phyloP scores from a whole-genome alignment of 2,888 invertebrate species.

The Eurois occulta region DNA sequence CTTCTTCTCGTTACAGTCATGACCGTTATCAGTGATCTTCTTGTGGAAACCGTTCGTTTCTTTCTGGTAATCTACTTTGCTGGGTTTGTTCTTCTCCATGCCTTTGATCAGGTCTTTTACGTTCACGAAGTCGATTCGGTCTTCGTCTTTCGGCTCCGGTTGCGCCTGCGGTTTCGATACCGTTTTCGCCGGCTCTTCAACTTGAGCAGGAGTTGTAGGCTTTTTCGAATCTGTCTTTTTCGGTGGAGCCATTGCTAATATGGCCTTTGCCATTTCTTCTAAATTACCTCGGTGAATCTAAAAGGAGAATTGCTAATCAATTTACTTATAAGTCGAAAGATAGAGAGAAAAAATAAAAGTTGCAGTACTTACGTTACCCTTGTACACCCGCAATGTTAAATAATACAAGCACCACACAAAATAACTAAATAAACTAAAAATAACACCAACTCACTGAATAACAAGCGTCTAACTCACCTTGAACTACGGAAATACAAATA shows the following conservation, averaged over 20 bases:
- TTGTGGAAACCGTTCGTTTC: constrained; percentile 86
- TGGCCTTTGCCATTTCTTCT: constrained; percentile 86
- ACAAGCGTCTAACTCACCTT: constrained; percentile 56
- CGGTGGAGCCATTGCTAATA: constrained; percentile 85
- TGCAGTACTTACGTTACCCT: constrained; percentile 62
- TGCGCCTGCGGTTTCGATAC: constrained; percentile 71
- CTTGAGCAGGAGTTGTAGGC: constrained; percentile 71
- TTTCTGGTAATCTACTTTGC: constrained; percentile 75
- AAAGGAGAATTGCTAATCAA: constrained; percentile 64
- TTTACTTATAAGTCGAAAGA: constrained; percentile 33
- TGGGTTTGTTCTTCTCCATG: constrained; percentile 89
- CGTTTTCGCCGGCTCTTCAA: constrained; percentile 77
- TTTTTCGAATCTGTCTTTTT: constrained; percentile 82
- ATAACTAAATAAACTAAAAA: constrained; percentile 60
- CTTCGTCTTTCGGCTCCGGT: constrained; percentile 84
- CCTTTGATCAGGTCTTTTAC: constrained; percentile 92
- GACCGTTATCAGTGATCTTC: constrained; percentile 81
- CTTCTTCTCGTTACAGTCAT: constrained; percentile 74
- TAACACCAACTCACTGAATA: constrained; percentile 64
- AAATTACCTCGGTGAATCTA: constrained; percentile 91
- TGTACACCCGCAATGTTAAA: constrained; percentile 63
- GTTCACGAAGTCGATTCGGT: constrained; percentile 89
- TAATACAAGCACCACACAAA: constrained; percentile 67
- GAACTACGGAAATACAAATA: constrained; percentile 46
- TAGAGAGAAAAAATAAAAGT: constrained; percentile 40